Base-by-base conservation (phyloP, 1,140 invertebrate genomes). In the Mycetomoellerius zeteki region DNA sequence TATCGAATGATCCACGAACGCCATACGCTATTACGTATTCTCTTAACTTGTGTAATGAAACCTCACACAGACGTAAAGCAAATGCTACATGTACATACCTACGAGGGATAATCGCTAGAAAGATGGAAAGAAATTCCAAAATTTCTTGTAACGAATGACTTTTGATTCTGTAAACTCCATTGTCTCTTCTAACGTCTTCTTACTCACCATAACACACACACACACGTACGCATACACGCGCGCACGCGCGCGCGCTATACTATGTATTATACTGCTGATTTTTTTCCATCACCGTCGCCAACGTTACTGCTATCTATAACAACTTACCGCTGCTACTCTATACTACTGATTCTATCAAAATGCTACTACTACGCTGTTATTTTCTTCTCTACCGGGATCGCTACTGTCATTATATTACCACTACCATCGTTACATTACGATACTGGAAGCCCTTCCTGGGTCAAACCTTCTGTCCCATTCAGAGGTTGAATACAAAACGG, bases 141-240 rank as follows among this genome's bases (percentile, higher is more conserved):
- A 37, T n/a, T 52, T 81, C 30, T 54, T 47, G n/a, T 58, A 82
- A 58, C n/a, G 56, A 62, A 47, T 69, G 2, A 81, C 24, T 82
- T 60, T 33, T 30, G 33, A 73, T 43, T 58, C 47, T 71, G 8
- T 64, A 43, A 58, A 37, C 16, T 69, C 47, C 52, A 27, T 50
- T 82, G 30, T 56, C 16, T 52, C 67, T 84, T 75, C 30, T 84
- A 84, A 84, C 80, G 47, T 73, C 19, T 60, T 73, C 19, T 60
- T 80, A 27, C n/a, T 73, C 24, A 27, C 54, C 47, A n/a, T n/a
- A n/a, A 30, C 30, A 30, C 30, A 30, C 30, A 30, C 30, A 30
- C 30, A 30, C 30, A 30, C 30, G 3, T 3, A 30, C 30, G 3
- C 30, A 30, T 3, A 30, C 30, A 30, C 30, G 3, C 30, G 3